These are phyloP conservation scores for Gari tellinella DNA, from an alignment of 2,888 invertebrate species.

Conservation along the genomic window DNA sequence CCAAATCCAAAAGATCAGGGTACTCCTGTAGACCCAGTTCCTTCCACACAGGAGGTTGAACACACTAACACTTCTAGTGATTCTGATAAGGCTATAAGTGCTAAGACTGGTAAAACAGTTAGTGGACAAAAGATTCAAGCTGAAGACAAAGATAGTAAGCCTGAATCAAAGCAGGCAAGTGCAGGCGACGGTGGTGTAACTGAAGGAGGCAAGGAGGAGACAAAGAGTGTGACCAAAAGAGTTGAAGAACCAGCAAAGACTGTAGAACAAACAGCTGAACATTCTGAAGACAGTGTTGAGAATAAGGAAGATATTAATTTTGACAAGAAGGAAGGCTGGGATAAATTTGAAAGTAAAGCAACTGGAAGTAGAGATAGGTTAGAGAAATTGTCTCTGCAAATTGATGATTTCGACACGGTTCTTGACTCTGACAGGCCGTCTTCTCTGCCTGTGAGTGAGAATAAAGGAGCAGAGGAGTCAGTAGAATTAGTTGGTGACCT, in stretches of 20 bases:
- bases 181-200: background rate
- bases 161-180: background rate
- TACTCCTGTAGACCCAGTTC: background rate
- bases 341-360: slow-evolving; percentile 3
- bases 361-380: slow-evolving; percentile 31
- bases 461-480: background rate
- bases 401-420: slow-evolving; percentile 55
- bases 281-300: slow-evolving; percentile 6
- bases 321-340: background rate
- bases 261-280: background rate
- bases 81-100: background rate
- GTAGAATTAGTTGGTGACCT: slow-evolving; percentile 32
- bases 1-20: background rate
- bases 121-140: background rate
- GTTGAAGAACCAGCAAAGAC: background rate
- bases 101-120: background rate
- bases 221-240: background rate
- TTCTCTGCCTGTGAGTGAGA: background rate
- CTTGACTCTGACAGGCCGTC: slow-evolving; percentile 11
- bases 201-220: background rate
- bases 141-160: background rate
- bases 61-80: background rate
- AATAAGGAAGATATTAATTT: background rate
- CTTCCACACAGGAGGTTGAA: background rate
- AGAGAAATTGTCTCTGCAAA: slow-evolving; percentile 43